phyloP scores from a whole-genome alignment of 2,888 invertebrate species.

The Ypsolopha scabrella region DNA sequence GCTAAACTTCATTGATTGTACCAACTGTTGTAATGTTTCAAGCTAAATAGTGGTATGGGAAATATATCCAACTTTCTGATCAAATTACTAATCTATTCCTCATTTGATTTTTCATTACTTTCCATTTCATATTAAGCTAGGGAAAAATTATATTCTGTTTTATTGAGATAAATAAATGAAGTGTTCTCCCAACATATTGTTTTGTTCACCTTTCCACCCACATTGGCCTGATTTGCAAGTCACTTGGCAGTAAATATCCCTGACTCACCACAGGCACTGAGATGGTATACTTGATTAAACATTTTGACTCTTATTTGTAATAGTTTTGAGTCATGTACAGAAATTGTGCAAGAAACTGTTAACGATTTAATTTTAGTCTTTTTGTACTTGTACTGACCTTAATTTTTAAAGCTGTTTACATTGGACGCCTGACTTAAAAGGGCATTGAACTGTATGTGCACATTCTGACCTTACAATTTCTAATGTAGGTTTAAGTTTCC shows the following conservation, averaged over 20 bases:
- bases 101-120: constrained; percentile 33
- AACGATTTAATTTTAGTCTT: too few relatives aligned
- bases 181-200: constrained; percentile 51
- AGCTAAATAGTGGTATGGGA: constrained; percentile 19
- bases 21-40: constrained; percentile 23
- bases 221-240: constrained; percentile 37
- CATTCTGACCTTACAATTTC: too few relatives aligned
- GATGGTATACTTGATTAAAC: not conserved
- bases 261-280: constrained; percentile 1
- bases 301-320: not conserved
- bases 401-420: not conserved
- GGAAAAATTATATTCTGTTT: constrained; percentile 66
- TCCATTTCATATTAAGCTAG: constrained; percentile 57
- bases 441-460: not conserved
- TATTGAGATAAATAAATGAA: constrained; percentile 59
- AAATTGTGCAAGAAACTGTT: too few relatives aligned
- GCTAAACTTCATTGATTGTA: constrained; percentile 41
- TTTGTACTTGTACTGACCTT: not conserved
- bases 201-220: constrained; percentile 34
- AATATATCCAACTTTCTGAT: constrained; percentile 26
- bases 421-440: not conserved
- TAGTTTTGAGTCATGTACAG: too few relatives aligned
- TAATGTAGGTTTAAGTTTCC: too few relatives aligned
- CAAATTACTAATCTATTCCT: constrained; percentile 36
- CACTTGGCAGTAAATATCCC: constrained; percentile 19